Evolutionary conservation across 2,113 vertebrate genomes (phyloP).

Genomic region (mouse (Mus musculus)): GRCm39 chr4:67067001-67067500

Average conservation of each 20-base stretch:
- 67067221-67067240: background rate
- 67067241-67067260: background rate
- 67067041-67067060: constrained; percentile 91
- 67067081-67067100: constrained; percentile 82
- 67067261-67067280: background rate
- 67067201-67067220: background rate
- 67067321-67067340: background rate
- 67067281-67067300: background rate
- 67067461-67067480: background rate
- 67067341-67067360: background rate
- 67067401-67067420: background rate
- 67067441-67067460: background rate
- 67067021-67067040: constrained; percentile 88
- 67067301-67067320: background rate
- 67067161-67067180: background rate
- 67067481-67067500: background rate
- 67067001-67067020: constrained; percentile 83
- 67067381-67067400: background rate
- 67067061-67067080: constrained; percentile 82
- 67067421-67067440: background rate
- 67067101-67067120: constrained; percentile 76
- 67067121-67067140: constrained; percentile 31
- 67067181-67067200: background rate
- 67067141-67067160: background rate
- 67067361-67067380: background rate